phyloP scores from a whole-genome alignment of 2,797 vertebrate species.

The Tympanoctomys barrerae region DNA sequence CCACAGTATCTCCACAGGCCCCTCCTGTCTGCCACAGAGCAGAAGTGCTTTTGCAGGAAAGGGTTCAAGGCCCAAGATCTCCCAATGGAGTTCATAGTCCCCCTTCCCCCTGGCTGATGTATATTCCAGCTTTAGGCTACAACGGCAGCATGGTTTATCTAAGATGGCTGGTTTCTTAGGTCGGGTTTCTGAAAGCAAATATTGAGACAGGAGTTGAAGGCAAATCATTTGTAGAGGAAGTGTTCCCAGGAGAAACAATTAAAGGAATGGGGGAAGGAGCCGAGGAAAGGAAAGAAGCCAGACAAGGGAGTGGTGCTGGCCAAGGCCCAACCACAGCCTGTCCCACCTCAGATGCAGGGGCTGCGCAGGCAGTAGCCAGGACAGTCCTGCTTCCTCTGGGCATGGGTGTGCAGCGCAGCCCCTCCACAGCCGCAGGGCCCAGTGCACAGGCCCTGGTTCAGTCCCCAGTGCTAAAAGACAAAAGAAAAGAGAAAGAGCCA shows the following conservation, averaged over 20 bases:
- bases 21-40: not conserved
- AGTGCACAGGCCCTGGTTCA: not conserved
- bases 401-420: not conserved
- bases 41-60: not conserved
- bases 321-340: not conserved
- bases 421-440: not conserved
- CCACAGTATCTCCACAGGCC: not conserved
- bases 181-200: constrained; percentile 2
- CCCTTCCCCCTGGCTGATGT: not conserved
- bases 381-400: not conserved
- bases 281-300: not conserved
- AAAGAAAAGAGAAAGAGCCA: not conserved
- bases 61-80: not conserved
- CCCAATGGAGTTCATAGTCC: not conserved
- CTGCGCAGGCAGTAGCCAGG: not conserved
- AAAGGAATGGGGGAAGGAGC: not conserved
- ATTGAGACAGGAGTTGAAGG: not conserved
- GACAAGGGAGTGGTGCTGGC: not conserved
- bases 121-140: not conserved
- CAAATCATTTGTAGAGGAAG: constrained; percentile 7
- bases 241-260: not conserved
- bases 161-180: constrained; percentile 2
- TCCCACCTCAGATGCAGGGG: not conserved
- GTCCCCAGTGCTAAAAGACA: not conserved
- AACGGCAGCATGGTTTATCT: not conserved